Evolutionary conservation across 2,888 invertebrate genomes (phyloP).

Genomic region (Galerucella nymphaeae): DNA sequence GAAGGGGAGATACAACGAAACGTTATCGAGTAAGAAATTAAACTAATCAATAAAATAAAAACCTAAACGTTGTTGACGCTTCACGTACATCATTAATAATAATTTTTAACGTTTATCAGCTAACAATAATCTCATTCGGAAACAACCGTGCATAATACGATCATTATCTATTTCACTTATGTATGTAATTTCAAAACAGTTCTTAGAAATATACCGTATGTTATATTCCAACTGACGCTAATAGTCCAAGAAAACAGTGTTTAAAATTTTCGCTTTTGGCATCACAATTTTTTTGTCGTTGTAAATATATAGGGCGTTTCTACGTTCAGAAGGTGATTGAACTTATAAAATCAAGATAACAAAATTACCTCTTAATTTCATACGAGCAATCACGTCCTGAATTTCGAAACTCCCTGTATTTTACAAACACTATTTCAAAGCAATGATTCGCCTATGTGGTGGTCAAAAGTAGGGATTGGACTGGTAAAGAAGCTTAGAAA

Average conservation of each 20-base stretch:
- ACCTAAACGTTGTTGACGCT: background rate
- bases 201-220: slow-evolving; percentile 29
- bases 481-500: too few species aligned
- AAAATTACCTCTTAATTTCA: too few species aligned
- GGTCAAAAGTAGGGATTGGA: slow-evolving; percentile 19
- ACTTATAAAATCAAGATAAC: too few species aligned
- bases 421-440: slow-evolving; percentile 39
- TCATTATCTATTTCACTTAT: slow-evolving; percentile 30
- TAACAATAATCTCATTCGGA: slow-evolving; percentile 1
- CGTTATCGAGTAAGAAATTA: too few species aligned
- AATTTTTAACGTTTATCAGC: slow-evolving; percentile 2
- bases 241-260: slow-evolving; percentile 16
- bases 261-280: background rate
- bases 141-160: slow-evolving; percentile 21
- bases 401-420: too few species aligned
- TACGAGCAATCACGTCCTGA: too few species aligned
- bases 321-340: too few species aligned
- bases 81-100: background rate
- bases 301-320: too few species aligned
- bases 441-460: slow-evolving; percentile 17
- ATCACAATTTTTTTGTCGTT: background rate
- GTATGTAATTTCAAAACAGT: slow-evolving; percentile 33
- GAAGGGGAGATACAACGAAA: too few species aligned
- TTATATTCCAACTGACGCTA: slow-evolving; percentile 20
- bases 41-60: too few species aligned